Conservation (phyloP, 2,113 vertebrate genomes). For the Prochilodus magdalenae region DNA sequence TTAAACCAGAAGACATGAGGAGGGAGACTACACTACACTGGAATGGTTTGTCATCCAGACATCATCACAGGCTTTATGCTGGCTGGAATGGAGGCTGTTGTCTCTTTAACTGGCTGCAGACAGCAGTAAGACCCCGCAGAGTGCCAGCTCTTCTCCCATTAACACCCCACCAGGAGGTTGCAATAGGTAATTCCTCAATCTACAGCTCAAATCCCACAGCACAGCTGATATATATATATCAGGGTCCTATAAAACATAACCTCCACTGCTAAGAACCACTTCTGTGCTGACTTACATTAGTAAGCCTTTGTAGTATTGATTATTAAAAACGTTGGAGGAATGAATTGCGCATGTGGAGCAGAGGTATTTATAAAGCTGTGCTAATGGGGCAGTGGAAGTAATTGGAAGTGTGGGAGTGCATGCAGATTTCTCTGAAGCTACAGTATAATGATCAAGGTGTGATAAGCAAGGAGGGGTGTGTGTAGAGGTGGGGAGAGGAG, state of each 20-base stretch:
- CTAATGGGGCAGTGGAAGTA: conserved; percentile 6
- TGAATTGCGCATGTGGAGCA: neutral
- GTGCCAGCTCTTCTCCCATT: conserved; percentile 26
- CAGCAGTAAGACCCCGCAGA: conserved; percentile 28
- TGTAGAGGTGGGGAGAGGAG: neutral
- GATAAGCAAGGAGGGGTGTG: neutral
- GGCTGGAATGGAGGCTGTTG: neutral
- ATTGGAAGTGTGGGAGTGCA: conserved; percentile 3
- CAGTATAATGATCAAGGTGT: neutral
- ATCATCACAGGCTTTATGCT: too few relatives aligned
- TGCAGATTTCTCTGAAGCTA: conserved; percentile 4
- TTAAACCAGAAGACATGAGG: neutral
- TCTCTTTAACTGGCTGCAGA: conserved; percentile 22
- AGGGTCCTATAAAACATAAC: conserved; percentile 26
- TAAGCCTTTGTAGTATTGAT: conserved; percentile 17
- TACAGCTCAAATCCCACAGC: neutral
- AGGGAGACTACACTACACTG: neutral
- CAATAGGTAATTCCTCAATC: conserved; percentile 33
- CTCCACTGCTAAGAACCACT: neutral
- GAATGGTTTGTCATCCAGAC: neutral
- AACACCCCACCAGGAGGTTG: conserved; percentile 41
- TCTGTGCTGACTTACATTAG: conserved; percentile 4
- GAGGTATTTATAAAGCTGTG: conserved; percentile 26
- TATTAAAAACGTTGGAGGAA: conserved; percentile 14
- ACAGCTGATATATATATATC: conserved; percentile 19